phyloP scores from a whole-genome alignment of 2,888 invertebrate genomes.

The Seira musarum region DNA sequence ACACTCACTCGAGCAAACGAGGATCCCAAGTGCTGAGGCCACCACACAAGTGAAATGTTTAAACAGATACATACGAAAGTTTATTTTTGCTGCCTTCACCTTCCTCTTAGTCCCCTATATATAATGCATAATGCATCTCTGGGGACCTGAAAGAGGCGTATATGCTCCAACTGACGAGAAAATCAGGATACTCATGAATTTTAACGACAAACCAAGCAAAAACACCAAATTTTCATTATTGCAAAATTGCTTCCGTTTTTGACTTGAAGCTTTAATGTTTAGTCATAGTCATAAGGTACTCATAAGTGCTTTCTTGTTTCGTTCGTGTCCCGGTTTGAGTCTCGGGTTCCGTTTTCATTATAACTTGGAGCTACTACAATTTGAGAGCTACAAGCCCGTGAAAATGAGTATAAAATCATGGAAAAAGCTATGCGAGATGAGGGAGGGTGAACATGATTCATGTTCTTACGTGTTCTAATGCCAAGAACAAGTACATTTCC shows the following conservation, averaged over 20 bases:
- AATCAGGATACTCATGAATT: slow-evolving; percentile 57
- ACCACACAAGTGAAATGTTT: neutral
- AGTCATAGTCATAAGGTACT: neutral
- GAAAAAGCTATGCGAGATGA: neutral
- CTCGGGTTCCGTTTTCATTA: neutral
- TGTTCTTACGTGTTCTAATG: slow-evolving; percentile 20
- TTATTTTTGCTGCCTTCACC: slow-evolving; percentile 1
- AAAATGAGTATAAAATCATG: slow-evolving; percentile 6
- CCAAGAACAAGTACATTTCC: slow-evolving; percentile 33
- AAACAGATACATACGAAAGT: neutral
- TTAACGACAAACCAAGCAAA: slow-evolving; percentile 50
- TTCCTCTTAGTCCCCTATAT: neutral
- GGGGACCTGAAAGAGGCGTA: slow-evolving; percentile 45
- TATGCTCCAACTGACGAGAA: slow-evolving; percentile 22
- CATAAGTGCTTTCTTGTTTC: too few relatives aligned
- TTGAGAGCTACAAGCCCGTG: neutral
- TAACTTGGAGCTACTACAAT: too few relatives aligned
- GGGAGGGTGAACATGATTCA: slow-evolving; percentile 10
- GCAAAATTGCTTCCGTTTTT: slow-evolving; percentile 53
- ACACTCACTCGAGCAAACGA: neutral
- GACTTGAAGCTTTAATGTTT: neutral
- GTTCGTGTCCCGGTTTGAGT: too few relatives aligned
- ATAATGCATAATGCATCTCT: slow-evolving; percentile 55
- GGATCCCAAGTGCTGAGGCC: too few relatives aligned
- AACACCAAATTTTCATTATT: slow-evolving; percentile 59